These are phyloP conservation scores for Cydia splendana DNA, from an alignment of 1,140 invertebrate species.

Conservation along the genomic window DNA sequence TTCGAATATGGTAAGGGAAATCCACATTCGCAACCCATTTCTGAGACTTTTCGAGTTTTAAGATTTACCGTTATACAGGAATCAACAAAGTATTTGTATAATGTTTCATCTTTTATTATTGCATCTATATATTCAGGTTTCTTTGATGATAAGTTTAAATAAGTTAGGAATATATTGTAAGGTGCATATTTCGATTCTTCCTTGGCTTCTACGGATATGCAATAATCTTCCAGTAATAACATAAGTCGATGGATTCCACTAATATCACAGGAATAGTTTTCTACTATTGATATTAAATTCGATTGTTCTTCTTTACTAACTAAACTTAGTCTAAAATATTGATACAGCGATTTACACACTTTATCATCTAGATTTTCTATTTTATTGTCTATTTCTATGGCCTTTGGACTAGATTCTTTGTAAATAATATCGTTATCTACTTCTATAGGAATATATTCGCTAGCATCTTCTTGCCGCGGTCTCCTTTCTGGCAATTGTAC, in stretches of 20 bases:
- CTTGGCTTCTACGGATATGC: conserved; percentile 56
- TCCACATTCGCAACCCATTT: conserved; percentile 74
- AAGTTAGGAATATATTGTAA: conserved; percentile 72
- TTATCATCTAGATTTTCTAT: conserved; percentile 54
- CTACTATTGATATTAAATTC: conserved; percentile 71
- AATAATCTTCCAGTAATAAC: conserved; percentile 70
- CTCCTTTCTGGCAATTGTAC: conserved; percentile 49
- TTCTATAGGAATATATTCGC: conserved; percentile 46
- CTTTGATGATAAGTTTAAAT: conserved; percentile 55
- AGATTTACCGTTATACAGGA: conserved; percentile 75
- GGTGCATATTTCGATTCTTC: conserved; percentile 70
- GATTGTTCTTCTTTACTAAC: conserved; percentile 66
- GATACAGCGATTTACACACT: conserved; percentile 67
- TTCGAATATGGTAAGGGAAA: conserved; percentile 71
- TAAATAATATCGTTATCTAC: conserved; percentile 65
- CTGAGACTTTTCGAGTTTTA: conserved; percentile 60
- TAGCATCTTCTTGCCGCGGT: conserved; percentile 47
- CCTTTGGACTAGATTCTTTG: conserved; percentile 74
- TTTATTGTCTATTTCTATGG: conserved; percentile 66
- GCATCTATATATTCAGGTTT: conserved; percentile 57
- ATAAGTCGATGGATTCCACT: conserved; percentile 67
- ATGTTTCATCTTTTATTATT: conserved; percentile 64
- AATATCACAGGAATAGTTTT: conserved; percentile 74
- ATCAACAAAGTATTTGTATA: conserved; percentile 78
- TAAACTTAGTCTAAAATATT: conserved; percentile 72